Base-by-base conservation (phyloP, 2,113 vertebrate genomes). In the Eclectus roratus region DNA sequence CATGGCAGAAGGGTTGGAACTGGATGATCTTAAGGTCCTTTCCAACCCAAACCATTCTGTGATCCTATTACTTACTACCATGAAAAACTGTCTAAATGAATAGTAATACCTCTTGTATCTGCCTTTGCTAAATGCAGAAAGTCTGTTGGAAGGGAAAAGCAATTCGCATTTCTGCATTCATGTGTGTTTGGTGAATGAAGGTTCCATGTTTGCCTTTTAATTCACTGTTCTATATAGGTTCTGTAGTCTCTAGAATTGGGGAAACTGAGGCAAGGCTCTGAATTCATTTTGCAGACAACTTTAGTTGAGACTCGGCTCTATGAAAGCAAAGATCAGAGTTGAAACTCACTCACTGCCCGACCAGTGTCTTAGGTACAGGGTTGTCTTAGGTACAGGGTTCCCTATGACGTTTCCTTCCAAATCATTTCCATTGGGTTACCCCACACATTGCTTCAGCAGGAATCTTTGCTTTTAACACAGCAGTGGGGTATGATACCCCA, bases 191-290 rank as follows among this genome's bases (percentile, higher is more conserved):
- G 19, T 2, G 9, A 61, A 44, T 58, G 19, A 7, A 3, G 2
- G 44, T 80, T 80, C 43, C 11, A 1, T 6, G 10, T 85, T 74
- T 78, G 27, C 73, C 31, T 77, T 82, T 8, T 20, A 89, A 27
- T 66, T 73, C 33, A 29, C 27, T 2, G 0, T 56, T 64, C 58
- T 83, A 13, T 1, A 16, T 25, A 53, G 33, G 7, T 66, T 70
- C 29, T 72, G 19, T 55, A n/a, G 33, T 7, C 29, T 86, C 58
- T 72, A 10, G 37, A 85, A 79, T 1, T 9, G 13, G 21, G 18
- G 37, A 90, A 90, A 65, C 70, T 71, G 79, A 93, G 85, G 49
- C 66, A 88, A 39, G 21, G 10, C 49, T 78, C 60, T 29, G 52
- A 61, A 69, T 50, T 88, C 63, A 13, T 74, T 80, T 89, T 83